phyloP scores from a whole-genome alignment of 2,797 vertebrate species.

The Karalla daura region DNA sequence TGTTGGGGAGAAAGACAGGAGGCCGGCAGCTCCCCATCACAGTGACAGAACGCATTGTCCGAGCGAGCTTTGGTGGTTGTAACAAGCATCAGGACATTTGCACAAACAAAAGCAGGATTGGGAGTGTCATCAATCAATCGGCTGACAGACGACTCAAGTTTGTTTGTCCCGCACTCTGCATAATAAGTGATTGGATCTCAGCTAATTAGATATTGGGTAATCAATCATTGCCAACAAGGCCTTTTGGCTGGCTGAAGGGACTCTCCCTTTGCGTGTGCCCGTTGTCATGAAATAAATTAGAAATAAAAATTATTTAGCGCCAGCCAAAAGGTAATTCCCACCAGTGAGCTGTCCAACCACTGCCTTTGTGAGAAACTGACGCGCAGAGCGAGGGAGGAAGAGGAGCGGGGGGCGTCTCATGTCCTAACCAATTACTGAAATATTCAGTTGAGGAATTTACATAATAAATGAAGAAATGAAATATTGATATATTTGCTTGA shows the following conservation, averaged over 20 bases:
- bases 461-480: constrained; percentile 84
- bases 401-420: constrained; percentile 32
- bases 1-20: constrained; percentile 67
- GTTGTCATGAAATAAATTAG: constrained; percentile 84
- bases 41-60: constrained; percentile 96
- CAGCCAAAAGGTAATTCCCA: constrained; percentile 84
- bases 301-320: constrained; percentile 82
- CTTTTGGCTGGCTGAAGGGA: constrained; percentile 91
- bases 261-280: constrained; percentile 80
- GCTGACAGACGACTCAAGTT: constrained; percentile 97
- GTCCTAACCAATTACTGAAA: constrained; percentile 82
- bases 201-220: constrained; percentile 99
- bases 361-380: constrained; percentile 76
- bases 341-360: constrained; percentile 72
- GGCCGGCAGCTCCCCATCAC: constrained; percentile 83
- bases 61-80: constrained; percentile 94
- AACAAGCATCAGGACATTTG: constrained; percentile 98
- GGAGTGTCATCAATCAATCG: constrained; percentile 97
- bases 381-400: constrained; percentile 57
- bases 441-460: constrained; percentile 80
- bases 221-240: constrained; percentile 99
- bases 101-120: constrained; percentile 95
- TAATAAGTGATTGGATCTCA: constrained; percentile 99
- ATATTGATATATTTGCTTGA: constrained; percentile 81
- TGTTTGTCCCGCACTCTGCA: constrained; percentile 99